These are phyloP conservation scores for Drosophila bifasciata DNA, from an alignment of 1,140 invertebrate genomes.

Conservation along the genomic window DNA sequence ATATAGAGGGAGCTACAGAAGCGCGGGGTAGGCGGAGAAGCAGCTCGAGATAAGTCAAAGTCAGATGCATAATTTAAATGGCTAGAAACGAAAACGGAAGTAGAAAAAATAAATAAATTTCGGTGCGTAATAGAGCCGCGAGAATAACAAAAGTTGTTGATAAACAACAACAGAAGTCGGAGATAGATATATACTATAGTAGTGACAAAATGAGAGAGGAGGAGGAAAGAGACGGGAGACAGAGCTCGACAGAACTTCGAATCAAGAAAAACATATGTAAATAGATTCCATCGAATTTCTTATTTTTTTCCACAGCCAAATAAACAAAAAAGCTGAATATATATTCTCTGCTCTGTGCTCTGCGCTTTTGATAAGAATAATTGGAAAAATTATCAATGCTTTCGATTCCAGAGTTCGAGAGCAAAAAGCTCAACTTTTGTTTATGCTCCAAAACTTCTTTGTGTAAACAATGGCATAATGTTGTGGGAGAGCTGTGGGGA, in stretches of 20 bases:
- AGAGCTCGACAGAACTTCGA: not conserved
- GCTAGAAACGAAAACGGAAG: conserved; percentile 61
- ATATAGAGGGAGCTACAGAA: conserved; percentile 2
- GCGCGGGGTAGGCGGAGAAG: too few relatives aligned
- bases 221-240: not conserved
- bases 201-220: too few relatives aligned
- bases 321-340: conserved; percentile 14
- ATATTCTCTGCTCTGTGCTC: not conserved
- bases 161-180: conserved; percentile 37
- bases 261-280: conserved; percentile 52
- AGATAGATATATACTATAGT: too few relatives aligned
- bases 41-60: not conserved
- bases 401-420: conserved; percentile 5
- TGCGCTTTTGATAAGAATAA: conserved; percentile 31
- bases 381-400: conserved; percentile 48
- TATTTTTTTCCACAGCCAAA: conserved; percentile 25
- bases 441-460: conserved; percentile 34
- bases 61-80: conserved; percentile 55
- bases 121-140: conserved; percentile 47
- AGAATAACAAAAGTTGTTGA: conserved; percentile 46
- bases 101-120: conserved; percentile 61
- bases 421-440: conserved; percentile 18
- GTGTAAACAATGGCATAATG: conserved; percentile 30
- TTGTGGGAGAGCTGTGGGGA: not conserved
- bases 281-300: conserved; percentile 43